Base-by-base conservation (phyloP, 1,140 invertebrate species). In the Hesperophylax magnus region DNA sequence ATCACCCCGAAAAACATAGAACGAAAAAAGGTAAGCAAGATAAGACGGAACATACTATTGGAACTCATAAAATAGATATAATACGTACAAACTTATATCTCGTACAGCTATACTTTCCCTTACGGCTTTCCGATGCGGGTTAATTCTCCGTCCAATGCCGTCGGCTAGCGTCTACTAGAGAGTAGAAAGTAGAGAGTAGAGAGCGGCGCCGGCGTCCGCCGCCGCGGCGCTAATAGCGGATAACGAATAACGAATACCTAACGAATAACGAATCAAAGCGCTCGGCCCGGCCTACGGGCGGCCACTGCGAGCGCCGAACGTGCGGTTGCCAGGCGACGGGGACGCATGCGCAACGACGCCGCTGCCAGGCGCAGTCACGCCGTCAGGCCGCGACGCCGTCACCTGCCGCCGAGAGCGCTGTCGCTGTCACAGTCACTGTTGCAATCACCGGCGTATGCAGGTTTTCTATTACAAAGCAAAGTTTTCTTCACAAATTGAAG, bases 311-410 rank as follows among this genome's bases (percentile, higher is more conserved):
- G 52, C 52, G 74, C 65, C 22, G 78, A n/a, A 75, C 81, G 81
- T 80, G 81, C 71, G 78, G 81, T 80, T 72, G 81, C 81, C 81
- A 61, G 56, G 81, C 72, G 72, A 82, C 78, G 60, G 22, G 20
- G 22, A 72, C 77, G 81, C 81, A 75, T 67, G 79, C 77, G 78
- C 77, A 39, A n/a, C 17, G 39, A 47, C 24, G 61, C n/a, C 39
- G 72, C 72, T 24, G 17, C 47, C 47, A 24, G 22, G 71, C 47
- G 20, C 63, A 4, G 22, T 11, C 39, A 47, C 39, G 18, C 17
- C 63, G 39, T 34, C 31, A 27, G 7, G 67, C n/a, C 18, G 18
- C n/a, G 22, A 65, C 31, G 15, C 22, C 24, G 18, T 72, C 34
- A 17, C 39, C 47, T 52, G 67, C n/a, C 18, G 17, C 27, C 34